Conservation (phyloP, 2,888 invertebrate genomes). For the Adineta ricciae region DNA sequence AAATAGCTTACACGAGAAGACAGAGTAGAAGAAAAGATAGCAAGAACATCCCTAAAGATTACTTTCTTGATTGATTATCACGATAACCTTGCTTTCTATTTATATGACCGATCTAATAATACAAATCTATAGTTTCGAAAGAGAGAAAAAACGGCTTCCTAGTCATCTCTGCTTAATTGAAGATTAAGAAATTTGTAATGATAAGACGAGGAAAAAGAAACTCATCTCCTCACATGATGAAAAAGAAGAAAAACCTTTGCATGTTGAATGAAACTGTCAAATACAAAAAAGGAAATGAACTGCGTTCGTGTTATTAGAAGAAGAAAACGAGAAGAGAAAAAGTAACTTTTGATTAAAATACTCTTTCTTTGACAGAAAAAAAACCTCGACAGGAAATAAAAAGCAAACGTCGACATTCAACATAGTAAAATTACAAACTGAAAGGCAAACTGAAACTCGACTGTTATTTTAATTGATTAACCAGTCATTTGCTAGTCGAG, state of each 20-base stretch:
- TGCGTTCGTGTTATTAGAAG: not conserved
- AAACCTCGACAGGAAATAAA: not conserved
- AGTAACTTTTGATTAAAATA: not conserved
- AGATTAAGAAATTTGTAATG: not conserved
- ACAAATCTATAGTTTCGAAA: not conserved
- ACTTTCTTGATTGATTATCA: constrained; percentile 13
- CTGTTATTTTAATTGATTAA: not conserved
- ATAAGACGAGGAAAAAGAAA: not conserved
- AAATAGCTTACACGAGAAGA: not conserved
- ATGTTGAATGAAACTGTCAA: not conserved
- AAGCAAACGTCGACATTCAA: not conserved
- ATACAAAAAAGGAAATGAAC: not conserved
- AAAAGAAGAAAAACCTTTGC: not conserved
- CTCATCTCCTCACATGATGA: not conserved
- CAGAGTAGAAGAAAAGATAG: not conserved
- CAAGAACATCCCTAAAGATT: not conserved
- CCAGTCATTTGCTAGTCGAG: not conserved
- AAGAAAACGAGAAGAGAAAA: not conserved
- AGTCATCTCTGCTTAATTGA: not conserved
- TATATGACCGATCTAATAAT: not conserved
- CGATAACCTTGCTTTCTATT: not conserved
- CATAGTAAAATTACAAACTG: too few relatives aligned
- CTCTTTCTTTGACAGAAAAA: not conserved
- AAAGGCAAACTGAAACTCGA: too few relatives aligned
- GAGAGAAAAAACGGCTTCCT: not conserved